phyloP scores from a whole-genome alignment of 2,888 invertebrate species.

The Andrena bucephala region DNA sequence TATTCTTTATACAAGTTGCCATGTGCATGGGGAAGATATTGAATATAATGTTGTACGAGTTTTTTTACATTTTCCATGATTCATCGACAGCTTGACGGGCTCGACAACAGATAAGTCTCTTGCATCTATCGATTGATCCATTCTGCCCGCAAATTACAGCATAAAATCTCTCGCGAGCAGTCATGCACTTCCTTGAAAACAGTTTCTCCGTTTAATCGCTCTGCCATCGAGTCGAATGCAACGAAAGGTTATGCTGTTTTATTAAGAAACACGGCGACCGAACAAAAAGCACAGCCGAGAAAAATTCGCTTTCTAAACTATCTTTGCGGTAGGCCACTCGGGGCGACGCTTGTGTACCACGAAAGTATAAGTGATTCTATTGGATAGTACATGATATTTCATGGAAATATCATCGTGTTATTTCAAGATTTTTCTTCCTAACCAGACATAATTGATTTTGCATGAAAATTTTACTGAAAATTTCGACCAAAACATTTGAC shows the following conservation, averaged over 20 bases:
- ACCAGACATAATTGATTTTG: too few species aligned
- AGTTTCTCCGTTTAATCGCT: conserved; percentile 56
- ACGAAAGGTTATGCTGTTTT: conserved; percentile 43
- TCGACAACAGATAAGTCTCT: conserved; percentile 32
- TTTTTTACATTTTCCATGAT: conserved; percentile 30
- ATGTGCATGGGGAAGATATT: conserved; percentile 1
- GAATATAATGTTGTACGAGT: not conserved
- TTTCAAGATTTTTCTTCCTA: not conserved
- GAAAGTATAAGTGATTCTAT: conserved; percentile 1
- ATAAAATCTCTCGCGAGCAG: conserved; percentile 48
- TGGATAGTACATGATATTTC: not conserved
- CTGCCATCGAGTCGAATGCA: conserved; percentile 42
- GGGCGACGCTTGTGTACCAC: conserved; percentile 10
- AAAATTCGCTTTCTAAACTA: conserved; percentile 53
- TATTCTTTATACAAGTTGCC: not conserved
- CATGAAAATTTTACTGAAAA: too few species aligned
- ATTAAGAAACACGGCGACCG: conserved; percentile 30
- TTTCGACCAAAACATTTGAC: too few species aligned
- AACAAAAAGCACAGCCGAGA: conserved; percentile 36
- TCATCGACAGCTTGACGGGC: conserved; percentile 18
- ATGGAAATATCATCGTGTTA: not conserved
- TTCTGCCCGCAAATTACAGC: conserved; percentile 44
- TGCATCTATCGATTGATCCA: conserved; percentile 32
- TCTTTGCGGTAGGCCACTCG: conserved; percentile 27
- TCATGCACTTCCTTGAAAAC: conserved; percentile 56